Base-by-base conservation (phyloP, 2,888 invertebrate species). In the Sesia apiformis region DNA sequence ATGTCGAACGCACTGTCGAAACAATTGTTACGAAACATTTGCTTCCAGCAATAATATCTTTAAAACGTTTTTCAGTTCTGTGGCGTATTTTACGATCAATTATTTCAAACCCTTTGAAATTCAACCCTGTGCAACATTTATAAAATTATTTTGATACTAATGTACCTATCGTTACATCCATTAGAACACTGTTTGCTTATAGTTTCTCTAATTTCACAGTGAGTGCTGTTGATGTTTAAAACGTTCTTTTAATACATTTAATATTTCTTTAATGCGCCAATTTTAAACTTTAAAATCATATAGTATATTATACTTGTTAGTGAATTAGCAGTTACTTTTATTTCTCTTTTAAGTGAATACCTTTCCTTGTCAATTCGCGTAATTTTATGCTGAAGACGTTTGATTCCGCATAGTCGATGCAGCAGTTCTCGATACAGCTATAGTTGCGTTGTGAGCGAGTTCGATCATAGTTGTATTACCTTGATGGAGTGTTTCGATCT, bases 1-100 rank as follows among this genome's bases (percentile, higher is more conserved):
- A 74, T 78, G 78, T 75, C 70, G 76, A 79, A 74, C 76, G 74
- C 68, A 73, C 70, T 79, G 78, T 73, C 67, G 81, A 74, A 84
- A 83, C 81, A 84, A 83, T 84, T 66, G 78, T 75, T 76, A 70
- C 60, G 63, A 67, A 69, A 70, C 64, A 65, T 67, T 64, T 46
- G 63, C 67, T 67, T 60, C 65, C 63, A 63, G 67, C 73, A 71
- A 62, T 83, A 84, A 85, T 77, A 69, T 72, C 70, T 72, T 65
- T 55, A 63, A 70, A 79, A 79, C 76, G 74, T 79, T 78, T 78
- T 74, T 76, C 71, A 23, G 23, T 23, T 23, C 23, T 23, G 23
- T 23, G 23, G 23, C 23, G 23, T 23, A 23, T 23, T 23, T 23
- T 23, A 23, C 23, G 23, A 23, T 23, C 2, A 23, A 2, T 23